These are phyloP conservation scores for Aspidapion aeneum DNA, from an alignment of 2,888 invertebrate species.

Conservation along the genomic window DNA sequence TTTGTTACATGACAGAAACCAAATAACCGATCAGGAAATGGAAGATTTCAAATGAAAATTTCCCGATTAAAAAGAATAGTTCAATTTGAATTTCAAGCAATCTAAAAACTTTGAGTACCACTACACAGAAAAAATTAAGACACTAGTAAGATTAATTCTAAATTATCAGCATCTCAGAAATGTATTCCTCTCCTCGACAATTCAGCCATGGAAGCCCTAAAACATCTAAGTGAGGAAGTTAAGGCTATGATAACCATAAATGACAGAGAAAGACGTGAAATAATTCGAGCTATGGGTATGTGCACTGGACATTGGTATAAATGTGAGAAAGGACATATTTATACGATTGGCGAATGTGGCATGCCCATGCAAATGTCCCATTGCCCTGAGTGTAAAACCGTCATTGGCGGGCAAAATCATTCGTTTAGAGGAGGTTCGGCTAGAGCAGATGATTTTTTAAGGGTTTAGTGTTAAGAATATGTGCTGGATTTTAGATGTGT, in stretches of 20 bases:
- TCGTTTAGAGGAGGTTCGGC: too few species aligned
- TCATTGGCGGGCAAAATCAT: constrained; percentile 56
- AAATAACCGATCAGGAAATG: constrained; percentile 37
- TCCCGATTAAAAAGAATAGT: constrained; percentile 36
- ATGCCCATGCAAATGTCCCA: constrained; percentile 54
- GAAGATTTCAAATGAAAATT: constrained; percentile 39
- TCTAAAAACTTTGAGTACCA: constrained; percentile 8
- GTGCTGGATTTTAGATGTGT: too few species aligned
- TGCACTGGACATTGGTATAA: constrained; percentile 65
- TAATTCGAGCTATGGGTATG: constrained; percentile 56
- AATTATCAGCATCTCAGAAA: background rate
- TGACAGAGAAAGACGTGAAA: constrained; percentile 39
- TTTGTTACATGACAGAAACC: background rate
- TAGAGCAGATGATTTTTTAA: too few species aligned
- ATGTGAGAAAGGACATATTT: constrained; percentile 67
- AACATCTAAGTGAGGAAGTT: background rate
- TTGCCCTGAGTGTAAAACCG: constrained; percentile 53
- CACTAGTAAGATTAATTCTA: background rate
- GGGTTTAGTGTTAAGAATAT: too few species aligned
- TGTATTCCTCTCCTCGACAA: background rate
- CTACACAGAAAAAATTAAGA: too few species aligned
- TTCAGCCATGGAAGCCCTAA: background rate
- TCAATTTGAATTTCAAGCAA: constrained; percentile 28
- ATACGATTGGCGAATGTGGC: constrained; percentile 65
- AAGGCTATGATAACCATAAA: constrained; percentile 7